Conservation (phyloP, 1,140 invertebrate genomes). For the Sminthurides bifidus region DNA sequence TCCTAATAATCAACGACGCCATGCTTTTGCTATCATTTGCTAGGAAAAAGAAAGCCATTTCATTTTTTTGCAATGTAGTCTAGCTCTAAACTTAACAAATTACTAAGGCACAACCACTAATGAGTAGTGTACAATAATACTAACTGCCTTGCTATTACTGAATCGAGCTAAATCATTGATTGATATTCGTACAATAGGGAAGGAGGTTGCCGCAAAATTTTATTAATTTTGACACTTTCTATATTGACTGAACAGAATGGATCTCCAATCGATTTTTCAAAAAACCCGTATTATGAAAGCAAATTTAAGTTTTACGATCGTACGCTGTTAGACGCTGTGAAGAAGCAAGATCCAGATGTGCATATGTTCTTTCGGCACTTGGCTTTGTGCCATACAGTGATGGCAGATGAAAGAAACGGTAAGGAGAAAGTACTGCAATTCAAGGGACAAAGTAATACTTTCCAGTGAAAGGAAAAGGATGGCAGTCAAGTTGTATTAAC, state of each 20-base stretch:
- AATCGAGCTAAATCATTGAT: not conserved
- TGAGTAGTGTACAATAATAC: too few species aligned
- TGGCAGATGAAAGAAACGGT: constrained; percentile 82
- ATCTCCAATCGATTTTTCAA: constrained; percentile 77
- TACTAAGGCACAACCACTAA: too few species aligned
- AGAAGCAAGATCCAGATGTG: constrained; percentile 52
- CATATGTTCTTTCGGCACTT: constrained; percentile 80
- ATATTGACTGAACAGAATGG: constrained; percentile 8
- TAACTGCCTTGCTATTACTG: constrained; percentile 2
- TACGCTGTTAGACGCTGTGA: constrained; percentile 70
- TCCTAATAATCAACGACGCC: too few species aligned
- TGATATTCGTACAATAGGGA: not conserved
- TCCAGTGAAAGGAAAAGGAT: not conserved
- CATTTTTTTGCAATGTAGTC: not conserved
- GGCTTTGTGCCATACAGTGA: constrained; percentile 92
- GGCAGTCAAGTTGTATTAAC: not conserved
- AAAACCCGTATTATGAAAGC: constrained; percentile 80
- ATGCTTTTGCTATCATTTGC: not conserved
- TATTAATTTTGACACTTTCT: not conserved
- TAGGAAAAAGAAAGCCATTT: not conserved
- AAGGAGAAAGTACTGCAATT: constrained; percentile 34
- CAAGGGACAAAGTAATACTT: not conserved
- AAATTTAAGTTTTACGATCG: constrained; percentile 91
- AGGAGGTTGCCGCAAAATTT: not conserved
- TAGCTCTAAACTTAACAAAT: too few species aligned